Percentiles rank a stretch among this genome's conserved stretches.
These are phyloP conservation scores for Electrona antarctica DNA, from an alignment of 2,113 vertebrate genomes.

Conservation along the genomic window DNA sequence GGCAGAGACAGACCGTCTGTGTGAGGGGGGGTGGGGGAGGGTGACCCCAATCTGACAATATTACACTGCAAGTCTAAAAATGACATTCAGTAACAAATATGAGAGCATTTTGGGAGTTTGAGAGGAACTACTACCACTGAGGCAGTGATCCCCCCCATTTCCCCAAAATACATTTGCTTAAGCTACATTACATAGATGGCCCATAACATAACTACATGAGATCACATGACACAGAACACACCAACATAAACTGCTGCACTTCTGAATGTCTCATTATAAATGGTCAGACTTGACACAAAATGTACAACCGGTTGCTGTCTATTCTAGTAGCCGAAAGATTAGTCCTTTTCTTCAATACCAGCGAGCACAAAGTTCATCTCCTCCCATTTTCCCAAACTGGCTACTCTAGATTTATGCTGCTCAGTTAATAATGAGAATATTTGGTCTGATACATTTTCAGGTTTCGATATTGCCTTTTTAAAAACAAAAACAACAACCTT, in stretches of 20 bases:
- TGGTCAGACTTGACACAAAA: too few relatives aligned
- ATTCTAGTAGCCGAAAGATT: too few relatives aligned
- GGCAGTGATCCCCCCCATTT: background rate
- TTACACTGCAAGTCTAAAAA: conserved; percentile 1
- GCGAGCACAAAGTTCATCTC: too few relatives aligned
- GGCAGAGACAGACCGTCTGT: background rate
- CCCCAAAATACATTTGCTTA: too few relatives aligned
- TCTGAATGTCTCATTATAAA: too few relatives aligned
- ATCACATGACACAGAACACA: background rate
- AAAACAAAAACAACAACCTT: background rate
- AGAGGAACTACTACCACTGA: background rate
- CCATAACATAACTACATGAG: background rate
- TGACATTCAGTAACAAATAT: background rate
- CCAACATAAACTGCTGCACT: background rate
- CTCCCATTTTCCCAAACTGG: too few relatives aligned
- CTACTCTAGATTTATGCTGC: too few relatives aligned
- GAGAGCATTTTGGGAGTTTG: background rate
- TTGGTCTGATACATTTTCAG: background rate
- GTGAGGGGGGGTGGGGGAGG: background rate
- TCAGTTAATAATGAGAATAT: background rate
- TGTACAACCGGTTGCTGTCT: too few relatives aligned
- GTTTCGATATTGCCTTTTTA: too few relatives aligned
- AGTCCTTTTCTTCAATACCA: too few relatives aligned
- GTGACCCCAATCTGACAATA: conserved; percentile 25
- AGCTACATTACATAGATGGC: background rate